phyloP scores from a whole-genome alignment of 2,888 invertebrate genomes.

The Coecobrya sp. region DNA sequence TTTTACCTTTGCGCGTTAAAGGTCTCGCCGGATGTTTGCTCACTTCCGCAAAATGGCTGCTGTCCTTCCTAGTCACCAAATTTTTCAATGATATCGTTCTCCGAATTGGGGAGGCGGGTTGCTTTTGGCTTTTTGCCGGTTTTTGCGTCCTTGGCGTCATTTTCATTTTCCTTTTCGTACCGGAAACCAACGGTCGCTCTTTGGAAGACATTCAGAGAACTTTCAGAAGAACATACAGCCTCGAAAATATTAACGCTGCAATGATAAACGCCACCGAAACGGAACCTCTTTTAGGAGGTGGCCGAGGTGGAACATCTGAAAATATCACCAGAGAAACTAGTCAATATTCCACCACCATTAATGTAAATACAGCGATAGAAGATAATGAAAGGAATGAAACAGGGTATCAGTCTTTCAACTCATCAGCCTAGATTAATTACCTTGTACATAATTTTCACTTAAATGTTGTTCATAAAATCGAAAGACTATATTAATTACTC shows the following conservation, averaged over 20 bases:
- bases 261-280: neutral
- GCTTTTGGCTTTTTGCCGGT: constrained; percentile 79
- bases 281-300: constrained; percentile 10
- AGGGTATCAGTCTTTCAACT: constrained; percentile 51
- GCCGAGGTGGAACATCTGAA: neutral
- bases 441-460: neutral
- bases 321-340: neutral
- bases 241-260: constrained; percentile 12
- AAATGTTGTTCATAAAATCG: neutral
- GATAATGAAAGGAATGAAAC: neutral
- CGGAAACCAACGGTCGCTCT: constrained; percentile 82
- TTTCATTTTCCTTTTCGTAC: constrained; percentile 78
- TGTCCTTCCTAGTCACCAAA: constrained; percentile 77
- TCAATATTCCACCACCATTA: neutral
- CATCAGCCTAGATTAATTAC: neutral
- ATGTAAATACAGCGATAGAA: neutral
- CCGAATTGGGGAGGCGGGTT: constrained; percentile 69
- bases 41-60: constrained; percentile 78
- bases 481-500: neutral
- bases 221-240: constrained; percentile 49
- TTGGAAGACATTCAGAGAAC: constrained; percentile 78
- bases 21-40: constrained; percentile 82
- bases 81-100: constrained; percentile 76
- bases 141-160: constrained; percentile 80
- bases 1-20: constrained; percentile 79